Evolutionary conservation across 2,888 invertebrate species (phyloP).

Genomic region (Malthinus flaveolus): DNA sequence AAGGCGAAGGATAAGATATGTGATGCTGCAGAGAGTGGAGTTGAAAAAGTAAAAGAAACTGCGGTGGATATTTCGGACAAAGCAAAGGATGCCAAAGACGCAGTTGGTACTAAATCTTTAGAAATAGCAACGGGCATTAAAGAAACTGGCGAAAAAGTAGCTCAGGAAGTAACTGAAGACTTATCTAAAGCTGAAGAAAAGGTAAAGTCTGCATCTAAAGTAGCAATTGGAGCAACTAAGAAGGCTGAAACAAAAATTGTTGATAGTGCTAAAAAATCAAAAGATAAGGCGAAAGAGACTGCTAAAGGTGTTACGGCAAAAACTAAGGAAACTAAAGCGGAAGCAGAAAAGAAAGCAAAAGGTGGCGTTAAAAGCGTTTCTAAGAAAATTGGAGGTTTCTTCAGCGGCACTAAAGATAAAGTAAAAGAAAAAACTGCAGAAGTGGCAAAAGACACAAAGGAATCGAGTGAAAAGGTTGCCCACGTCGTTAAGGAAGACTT

Average conservation of each 20-base stretch:
- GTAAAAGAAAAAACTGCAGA: background rate
- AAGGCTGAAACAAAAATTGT: conserved; percentile 23
- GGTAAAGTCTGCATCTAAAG: background rate
- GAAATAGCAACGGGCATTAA: background rate
- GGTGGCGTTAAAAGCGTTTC: background rate
- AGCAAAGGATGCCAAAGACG: conserved; percentile 7
- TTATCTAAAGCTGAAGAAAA: background rate
- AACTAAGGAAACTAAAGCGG: background rate
- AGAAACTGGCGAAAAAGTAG: conserved; percentile 4
- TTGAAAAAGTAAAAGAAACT: background rate
- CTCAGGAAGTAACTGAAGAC: conserved; percentile 9
- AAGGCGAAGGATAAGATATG: background rate
- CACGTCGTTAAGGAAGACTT: conserved; percentile 15
- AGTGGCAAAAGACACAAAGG: background rate
- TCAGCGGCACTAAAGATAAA: background rate
- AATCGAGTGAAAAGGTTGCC: conserved; percentile 21
- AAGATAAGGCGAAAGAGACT: conserved; percentile 15
- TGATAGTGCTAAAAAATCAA: conserved; percentile 17
- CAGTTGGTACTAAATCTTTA: conserved; percentile 3
- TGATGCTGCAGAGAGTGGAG: background rate
- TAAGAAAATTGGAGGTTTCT: background rate
- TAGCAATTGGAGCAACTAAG: conserved; percentile 33
- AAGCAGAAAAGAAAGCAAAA: background rate
- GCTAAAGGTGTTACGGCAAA: conserved; percentile 10
- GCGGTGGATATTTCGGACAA: background rate